These are phyloP conservation scores for Palythoa grandis DNA, from an alignment of 92 coral and sea anemone genomes.

Conservation along the genomic window DNA sequence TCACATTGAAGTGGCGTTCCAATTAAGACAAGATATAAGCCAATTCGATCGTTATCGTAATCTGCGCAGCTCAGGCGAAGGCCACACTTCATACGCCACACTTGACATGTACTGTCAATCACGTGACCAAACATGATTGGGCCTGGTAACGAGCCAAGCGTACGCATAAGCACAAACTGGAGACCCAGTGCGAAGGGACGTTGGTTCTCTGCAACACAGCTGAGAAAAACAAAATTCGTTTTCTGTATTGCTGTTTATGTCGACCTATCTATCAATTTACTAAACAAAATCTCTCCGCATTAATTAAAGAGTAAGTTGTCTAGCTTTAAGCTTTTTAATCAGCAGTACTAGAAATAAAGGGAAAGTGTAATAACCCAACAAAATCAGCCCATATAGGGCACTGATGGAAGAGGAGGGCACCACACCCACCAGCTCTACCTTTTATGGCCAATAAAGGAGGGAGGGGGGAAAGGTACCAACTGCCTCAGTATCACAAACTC, in stretches of 20 bases:
- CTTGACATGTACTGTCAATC: slow-evolving; percentile 33
- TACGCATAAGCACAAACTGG: slow-evolving; percentile 26
- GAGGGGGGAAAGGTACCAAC: no score
- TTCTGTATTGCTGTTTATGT: background rate
- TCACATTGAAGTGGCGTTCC: slow-evolving; percentile 11
- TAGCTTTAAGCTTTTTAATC: no score
- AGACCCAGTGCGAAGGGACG: slow-evolving; percentile 23
- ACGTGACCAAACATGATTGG: slow-evolving; percentile 35
- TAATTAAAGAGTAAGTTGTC: no score
- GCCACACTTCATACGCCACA: slow-evolving; percentile 18
- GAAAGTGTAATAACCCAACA: no score
- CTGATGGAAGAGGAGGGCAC: no score
- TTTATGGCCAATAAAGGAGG: no score
- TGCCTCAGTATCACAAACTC: no score
- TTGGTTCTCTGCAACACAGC: slow-evolving; percentile 21
- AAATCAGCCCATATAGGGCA: no score
- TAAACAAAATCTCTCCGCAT: no score
- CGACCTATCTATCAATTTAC: background rate
- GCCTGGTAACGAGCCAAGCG: slow-evolving; percentile 19
- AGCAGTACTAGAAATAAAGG: no score
- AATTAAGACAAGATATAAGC: background rate
- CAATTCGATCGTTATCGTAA: slow-evolving; percentile 1
- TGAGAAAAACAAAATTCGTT: background rate
- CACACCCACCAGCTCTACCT: no score
- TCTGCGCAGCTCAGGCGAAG: slow-evolving; percentile 16